Evolutionary conservation across 2,888 invertebrate genomes (phyloP).

Genomic region (Torymus aiolomorphi): DNA sequence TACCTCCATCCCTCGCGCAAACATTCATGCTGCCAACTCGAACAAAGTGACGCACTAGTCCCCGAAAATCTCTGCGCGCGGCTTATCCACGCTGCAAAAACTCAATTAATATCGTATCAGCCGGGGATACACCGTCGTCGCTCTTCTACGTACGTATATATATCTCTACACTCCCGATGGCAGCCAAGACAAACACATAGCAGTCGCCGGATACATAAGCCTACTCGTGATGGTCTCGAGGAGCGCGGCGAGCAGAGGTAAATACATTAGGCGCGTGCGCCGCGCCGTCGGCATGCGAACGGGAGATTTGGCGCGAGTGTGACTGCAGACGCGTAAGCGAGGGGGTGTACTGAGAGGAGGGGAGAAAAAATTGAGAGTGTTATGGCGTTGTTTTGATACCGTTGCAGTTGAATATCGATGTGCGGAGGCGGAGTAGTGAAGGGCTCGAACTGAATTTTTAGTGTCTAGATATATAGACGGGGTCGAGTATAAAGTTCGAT

Average conservation of each 20-base stretch:
- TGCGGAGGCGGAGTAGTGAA: background rate
- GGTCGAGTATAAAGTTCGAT: too few relatives aligned
- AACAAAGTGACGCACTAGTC: conserved; percentile 16
- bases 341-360: too few relatives aligned
- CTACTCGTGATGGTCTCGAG: background rate
- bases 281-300: background rate
- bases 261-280: conserved; percentile 39
- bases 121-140: too few relatives aligned
- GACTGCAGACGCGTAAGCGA: conserved; percentile 26
- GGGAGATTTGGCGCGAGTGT: conserved; percentile 3
- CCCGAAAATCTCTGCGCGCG: conserved; percentile 1
- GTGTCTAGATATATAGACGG: too few relatives aligned
- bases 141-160: too few relatives aligned
- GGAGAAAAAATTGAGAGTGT: too few relatives aligned
- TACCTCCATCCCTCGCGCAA: background rate
- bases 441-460: background rate
- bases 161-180: too few relatives aligned
- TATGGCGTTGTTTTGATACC: too few relatives aligned
- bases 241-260: conserved; percentile 19
- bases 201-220: conserved; percentile 26
- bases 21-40: background rate
- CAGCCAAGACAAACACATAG: conserved; percentile 41
- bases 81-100: conserved; percentile 35
- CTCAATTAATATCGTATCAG: conserved; percentile 55
- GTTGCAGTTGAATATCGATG: too few relatives aligned